Conservation (phyloP, 2,797 vertebrate species). For the Cossypha polioptera region DNA sequence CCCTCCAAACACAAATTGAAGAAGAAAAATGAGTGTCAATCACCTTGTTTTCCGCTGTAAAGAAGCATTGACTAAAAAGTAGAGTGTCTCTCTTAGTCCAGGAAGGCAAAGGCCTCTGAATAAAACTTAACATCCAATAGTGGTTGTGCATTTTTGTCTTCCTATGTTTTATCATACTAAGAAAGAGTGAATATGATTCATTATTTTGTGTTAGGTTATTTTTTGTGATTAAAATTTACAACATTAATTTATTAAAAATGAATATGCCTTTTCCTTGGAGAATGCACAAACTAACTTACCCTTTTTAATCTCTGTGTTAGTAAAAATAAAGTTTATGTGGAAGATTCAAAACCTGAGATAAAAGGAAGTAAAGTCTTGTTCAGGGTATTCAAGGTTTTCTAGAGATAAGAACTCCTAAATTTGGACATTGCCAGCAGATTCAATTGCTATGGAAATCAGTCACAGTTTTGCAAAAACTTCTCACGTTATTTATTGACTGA, state of each 20-base stretch:
- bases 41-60: background rate
- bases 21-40: background rate
- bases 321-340: background rate
- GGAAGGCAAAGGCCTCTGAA: background rate
- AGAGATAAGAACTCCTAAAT: background rate
- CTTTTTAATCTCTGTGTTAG: background rate
- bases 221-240: background rate
- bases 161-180: background rate
- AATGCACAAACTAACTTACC: background rate
- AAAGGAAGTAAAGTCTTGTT: background rate
- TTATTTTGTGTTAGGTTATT: background rate
- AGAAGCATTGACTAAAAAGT: background rate
- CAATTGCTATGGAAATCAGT: background rate
- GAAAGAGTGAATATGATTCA: background rate
- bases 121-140: background rate
- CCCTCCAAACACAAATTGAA: accelerated
- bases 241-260: background rate
- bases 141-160: background rate
- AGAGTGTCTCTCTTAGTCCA: background rate
- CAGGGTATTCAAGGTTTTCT: background rate
- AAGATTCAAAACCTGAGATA: background rate
- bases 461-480: background rate
- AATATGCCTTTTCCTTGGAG: background rate
- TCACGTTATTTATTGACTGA: background rate
- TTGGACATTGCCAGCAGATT: background rate